phyloP scores from a whole-genome alignment of 2,113 vertebrate species.

The Pitta sordida region DNA sequence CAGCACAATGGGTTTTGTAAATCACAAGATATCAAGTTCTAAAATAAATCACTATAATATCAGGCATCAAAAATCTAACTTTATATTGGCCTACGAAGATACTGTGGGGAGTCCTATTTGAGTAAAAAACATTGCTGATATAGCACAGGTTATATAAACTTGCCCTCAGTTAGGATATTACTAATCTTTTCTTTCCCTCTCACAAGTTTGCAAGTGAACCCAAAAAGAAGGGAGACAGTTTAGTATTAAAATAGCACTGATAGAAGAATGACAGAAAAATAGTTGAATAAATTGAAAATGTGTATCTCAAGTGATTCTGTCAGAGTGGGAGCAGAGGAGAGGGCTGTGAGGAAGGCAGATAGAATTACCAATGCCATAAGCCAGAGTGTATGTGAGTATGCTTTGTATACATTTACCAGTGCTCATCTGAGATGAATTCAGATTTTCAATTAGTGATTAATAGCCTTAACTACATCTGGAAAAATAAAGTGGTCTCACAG shows the following conservation, averaged over 20 bases:
- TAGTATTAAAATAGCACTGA: background rate
- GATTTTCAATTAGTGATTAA: background rate
- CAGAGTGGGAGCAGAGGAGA: background rate
- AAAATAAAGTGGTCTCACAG: background rate
- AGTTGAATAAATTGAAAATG: background rate
- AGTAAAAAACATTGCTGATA: slow-evolving; percentile 7
- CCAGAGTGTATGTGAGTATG: background rate
- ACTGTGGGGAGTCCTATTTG: background rate
- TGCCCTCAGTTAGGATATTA: slow-evolving; percentile 10
- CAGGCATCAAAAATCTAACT: slow-evolving; percentile 28
- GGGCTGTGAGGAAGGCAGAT: background rate
- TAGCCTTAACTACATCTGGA: background rate
- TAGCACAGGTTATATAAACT: slow-evolving; percentile 13
- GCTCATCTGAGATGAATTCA: background rate
- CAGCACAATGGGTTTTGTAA: background rate
- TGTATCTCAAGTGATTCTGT: background rate
- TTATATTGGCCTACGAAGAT: slow-evolving; percentile 1
- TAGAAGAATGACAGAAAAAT: background rate
- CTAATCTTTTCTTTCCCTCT: slow-evolving; percentile 29
- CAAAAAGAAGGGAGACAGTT: background rate
- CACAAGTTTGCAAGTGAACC: background rate
- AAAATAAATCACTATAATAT: slow-evolving; percentile 21
- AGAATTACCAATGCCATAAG: background rate
- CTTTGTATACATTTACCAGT: background rate
- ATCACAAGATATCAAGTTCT: slow-evolving; percentile 31